Conservation (phyloP, 1,140 invertebrate genomes). For the Brachionus manjavacas region DNA sequence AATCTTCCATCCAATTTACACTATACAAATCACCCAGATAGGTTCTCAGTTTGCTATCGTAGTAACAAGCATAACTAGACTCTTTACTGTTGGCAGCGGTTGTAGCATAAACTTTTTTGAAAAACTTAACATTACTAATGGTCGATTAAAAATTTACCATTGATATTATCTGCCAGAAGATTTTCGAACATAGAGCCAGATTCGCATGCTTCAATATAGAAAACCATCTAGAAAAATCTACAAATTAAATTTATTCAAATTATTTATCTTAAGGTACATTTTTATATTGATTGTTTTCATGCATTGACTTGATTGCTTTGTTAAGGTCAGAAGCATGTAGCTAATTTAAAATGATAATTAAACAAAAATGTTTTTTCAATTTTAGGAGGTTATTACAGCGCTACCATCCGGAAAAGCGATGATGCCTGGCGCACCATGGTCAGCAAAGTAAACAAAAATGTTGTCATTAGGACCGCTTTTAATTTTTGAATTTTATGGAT, state of each 20-base stretch:
- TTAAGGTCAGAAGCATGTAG: slow-evolving; percentile 57
- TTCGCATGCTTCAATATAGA: slow-evolving; percentile 68
- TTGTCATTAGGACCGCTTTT: slow-evolving; percentile 63
- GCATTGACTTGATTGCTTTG: slow-evolving; percentile 59
- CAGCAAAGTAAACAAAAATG: slow-evolving; percentile 66
- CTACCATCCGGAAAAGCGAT: slow-evolving; percentile 61
- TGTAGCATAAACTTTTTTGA: slow-evolving; percentile 63
- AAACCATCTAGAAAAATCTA: slow-evolving; percentile 58
- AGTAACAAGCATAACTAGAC: slow-evolving; percentile 65
- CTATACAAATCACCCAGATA: slow-evolving; percentile 65
- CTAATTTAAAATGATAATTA: slow-evolving; percentile 47
- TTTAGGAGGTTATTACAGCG: slow-evolving; percentile 27
- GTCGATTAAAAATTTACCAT: slow-evolving; percentile 58
- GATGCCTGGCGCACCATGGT: slow-evolving; percentile 63
- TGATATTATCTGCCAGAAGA: slow-evolving; percentile 60
- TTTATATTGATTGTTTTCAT: slow-evolving; percentile 56
- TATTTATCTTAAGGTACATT: slow-evolving; percentile 49
- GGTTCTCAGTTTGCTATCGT: slow-evolving; percentile 58
- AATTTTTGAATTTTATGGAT: no score
- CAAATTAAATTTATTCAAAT: background rate
- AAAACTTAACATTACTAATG: background rate
- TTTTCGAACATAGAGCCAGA: slow-evolving; percentile 67
- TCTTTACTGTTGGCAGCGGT: slow-evolving; percentile 65
- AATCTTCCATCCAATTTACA: slow-evolving; percentile 68
- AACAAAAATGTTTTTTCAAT: background rate